Evolutionary conservation across 1,140 invertebrate species (phyloP), one percentile per base, ranked within the genome.

Genomic region (Agrilus planipennis): DNA sequence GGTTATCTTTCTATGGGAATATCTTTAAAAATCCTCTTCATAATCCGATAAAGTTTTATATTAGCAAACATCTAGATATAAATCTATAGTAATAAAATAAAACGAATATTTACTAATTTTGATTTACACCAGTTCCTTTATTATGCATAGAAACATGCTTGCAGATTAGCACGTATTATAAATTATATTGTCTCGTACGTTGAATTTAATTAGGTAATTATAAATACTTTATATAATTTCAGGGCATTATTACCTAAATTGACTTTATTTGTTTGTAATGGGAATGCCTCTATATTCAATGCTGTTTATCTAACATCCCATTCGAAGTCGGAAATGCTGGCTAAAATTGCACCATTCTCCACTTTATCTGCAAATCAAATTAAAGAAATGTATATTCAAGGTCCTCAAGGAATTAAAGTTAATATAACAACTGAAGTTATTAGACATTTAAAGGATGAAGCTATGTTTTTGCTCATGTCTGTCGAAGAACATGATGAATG

Each of bases 251-350:
- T 75, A 14, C 84, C 86, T 0, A 75, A 81, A 35, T 65, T 89
- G 39, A 88, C 83, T 2, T 65, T 91, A 12, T 90, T 87, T 58
- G 76, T 88, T 29, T 82, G 79, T 46, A 61, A 79, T 43, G 75
- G 81, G 39, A 71, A 76, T 50, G 65, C 62, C 30, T 67, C 64
- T 40, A 70, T 81, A 4, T 90, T 82, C 70, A 78, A 83, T 62
- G 82, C 83, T n/a, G 64, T 90, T 10, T 89, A 86, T 54, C 62
- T 92, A 41, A 71, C 81, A 27, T 65, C 65, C 9, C 67, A 79
- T 16, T 76, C 70, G n/a, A 75, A 76, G 35, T 58, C 57, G 16
- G 80, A 84, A 45, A 59, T 92, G 15, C 58, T 73, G 14, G 65
- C 67, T 41, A 87, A 87, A 57, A 58, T 91, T 19, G 62, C 75